Conservation (phyloP, 2,888 invertebrate genomes). For the Muschampia plurimacula region DNA sequence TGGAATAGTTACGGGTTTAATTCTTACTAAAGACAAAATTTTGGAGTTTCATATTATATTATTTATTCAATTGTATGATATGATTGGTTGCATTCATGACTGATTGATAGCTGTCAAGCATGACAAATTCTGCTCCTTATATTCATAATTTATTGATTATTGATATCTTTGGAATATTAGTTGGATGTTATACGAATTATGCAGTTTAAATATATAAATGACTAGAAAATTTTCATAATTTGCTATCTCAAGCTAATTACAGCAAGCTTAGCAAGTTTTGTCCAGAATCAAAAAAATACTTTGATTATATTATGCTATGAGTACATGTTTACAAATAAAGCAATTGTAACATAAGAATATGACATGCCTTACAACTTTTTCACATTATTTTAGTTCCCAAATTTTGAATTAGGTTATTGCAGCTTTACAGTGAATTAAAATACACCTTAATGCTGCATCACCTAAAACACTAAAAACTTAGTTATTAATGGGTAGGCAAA, state of each 20-base stretch:
- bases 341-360: background rate
- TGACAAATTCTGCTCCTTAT: too few species aligned
- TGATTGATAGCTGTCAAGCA: too few species aligned
- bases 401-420: background rate
- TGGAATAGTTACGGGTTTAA: too few species aligned
- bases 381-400: constrained; percentile 2
- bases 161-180: background rate
- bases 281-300: constrained; percentile 46
- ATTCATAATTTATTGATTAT: too few species aligned
- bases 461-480: too few species aligned
- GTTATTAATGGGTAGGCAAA: background rate
- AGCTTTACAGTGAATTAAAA: background rate
- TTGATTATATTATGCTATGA: constrained; percentile 17
- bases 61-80: too few species aligned
- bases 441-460: background rate
- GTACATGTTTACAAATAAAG: constrained; percentile 15
- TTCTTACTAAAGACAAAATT: too few species aligned
- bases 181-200: constrained; percentile 5
- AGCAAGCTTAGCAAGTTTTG: constrained; percentile 57
- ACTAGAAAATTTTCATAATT: constrained; percentile 43
- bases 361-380: background rate
- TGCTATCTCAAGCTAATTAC: constrained; percentile 57
- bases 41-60: too few species aligned
- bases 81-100: too few species aligned
- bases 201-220: constrained; percentile 19